Evolutionary conservation across 37 sponge, comb jelly and placozoan genomes (phyloP).

Genomic region (Halichondria panicea): DNA sequence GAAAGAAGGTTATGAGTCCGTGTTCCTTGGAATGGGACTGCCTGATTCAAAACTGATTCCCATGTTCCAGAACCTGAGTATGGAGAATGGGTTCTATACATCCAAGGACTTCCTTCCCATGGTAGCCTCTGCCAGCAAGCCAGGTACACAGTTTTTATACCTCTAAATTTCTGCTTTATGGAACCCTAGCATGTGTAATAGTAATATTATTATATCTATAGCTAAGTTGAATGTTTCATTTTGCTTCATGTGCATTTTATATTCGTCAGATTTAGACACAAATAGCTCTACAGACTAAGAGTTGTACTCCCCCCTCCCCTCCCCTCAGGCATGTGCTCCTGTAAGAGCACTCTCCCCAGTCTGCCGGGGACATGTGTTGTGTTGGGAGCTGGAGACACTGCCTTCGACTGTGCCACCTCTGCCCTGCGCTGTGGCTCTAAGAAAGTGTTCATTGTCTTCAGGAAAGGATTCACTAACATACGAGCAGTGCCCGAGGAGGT

Average conservation of each 20-base stretch:
- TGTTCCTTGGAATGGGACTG: constrained; percentile 91
- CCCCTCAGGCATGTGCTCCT: constrained; percentile 82
- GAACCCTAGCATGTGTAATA: neutral
- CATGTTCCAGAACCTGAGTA: constrained; percentile 64
- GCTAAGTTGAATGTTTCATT: no score
- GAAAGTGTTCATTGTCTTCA: constrained; percentile 85
- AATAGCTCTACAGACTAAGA: neutral
- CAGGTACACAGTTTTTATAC: constrained; percentile 55
- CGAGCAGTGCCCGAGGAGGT: constrained; percentile 97
- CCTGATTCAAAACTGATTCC: constrained; percentile 79
- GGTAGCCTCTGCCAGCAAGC: constrained; percentile 84
- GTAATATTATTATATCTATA: neutral
- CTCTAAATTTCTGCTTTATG: neutral
- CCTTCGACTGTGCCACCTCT: constrained; percentile 97
- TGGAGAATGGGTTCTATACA: constrained; percentile 80
- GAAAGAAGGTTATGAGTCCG: constrained; percentile 74
- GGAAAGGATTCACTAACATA: constrained; percentile 96
- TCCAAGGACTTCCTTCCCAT: constrained; percentile 91
- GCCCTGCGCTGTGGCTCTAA: constrained; percentile 94
- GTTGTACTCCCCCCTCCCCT: neutral
- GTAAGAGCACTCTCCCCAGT: constrained; percentile 66
- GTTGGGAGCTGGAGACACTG: constrained; percentile 92
- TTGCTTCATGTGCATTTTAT: no score
- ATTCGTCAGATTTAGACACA: neutral
- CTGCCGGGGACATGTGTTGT: constrained; percentile 84